Base-by-base conservation (phyloP, 2,888 invertebrate species). In the Drosophila paranaensis region DNA sequence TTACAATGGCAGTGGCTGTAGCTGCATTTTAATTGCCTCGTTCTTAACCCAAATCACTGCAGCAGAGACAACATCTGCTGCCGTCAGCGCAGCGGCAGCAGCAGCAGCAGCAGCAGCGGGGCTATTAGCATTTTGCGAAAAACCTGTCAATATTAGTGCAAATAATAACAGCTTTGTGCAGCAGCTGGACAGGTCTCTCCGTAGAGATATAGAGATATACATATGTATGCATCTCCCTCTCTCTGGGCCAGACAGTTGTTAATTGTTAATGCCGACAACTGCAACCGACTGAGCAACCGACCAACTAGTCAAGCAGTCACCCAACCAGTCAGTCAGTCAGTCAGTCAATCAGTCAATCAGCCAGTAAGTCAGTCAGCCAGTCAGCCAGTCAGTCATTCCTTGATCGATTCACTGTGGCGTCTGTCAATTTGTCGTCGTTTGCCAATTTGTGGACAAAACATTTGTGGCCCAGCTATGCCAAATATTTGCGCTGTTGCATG, bases 31-130 rank as follows among this genome's bases (percentile, higher is more conserved):
- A 86, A 86, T 86, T 89, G 81, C 74, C 74, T 89, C 84, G 91
- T 89, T 91, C 91, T 91, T 91, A 91, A 91, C 91, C 91, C 84
- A 91, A 91, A 91, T 91, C 90, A 75, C 64, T 61, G 37, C 45
- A 55, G 60, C 73, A 69, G 65, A 13, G 56, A 65, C 60, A 74
- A 58, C 70, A 74, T 72, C 71, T 72, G 76, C 74, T 71, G 76
- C 70, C 43, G 69, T 30, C 40, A 55, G 40, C 1, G 16, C 30
- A 9, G 30, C n/a, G 8, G 16, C 33, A 16, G 33, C n/a, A 6
- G 50, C 16, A 6, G 50, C 16, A 16, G 40, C 40, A 16, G 10
- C 42, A 42, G 42, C 16, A 14, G 35, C 16, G 53, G 71, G 79
- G 71, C 72, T 90, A 88, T 88, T 90, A 82, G 82, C 88, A 82